Percentiles rank a stretch among this genome's conserved stretches.
These are phyloP conservation scores for Neoitamus cyanurus DNA, from an alignment of 2,888 invertebrate species.

Conservation along the genomic window DNA sequence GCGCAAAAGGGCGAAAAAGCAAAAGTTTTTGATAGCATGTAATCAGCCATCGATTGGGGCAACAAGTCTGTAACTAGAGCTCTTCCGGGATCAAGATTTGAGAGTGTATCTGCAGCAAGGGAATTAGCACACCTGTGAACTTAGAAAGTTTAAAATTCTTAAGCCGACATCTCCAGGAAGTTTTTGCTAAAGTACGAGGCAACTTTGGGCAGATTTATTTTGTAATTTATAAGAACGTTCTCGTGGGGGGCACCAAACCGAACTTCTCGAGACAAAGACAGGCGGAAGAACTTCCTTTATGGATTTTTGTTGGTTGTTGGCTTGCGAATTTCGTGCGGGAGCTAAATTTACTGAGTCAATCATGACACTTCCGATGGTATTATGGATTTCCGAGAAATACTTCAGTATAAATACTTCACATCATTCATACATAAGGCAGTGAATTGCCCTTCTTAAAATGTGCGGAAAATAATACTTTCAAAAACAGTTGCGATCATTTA, in stretches of 20 bases:
- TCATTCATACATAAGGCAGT: not conserved
- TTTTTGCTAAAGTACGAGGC: not conserved
- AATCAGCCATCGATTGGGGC: not conserved
- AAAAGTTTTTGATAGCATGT: not conserved
- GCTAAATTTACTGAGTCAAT: not conserved
- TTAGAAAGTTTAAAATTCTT: not conserved
- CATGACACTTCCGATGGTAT: not conserved
- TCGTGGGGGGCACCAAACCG: not conserved
- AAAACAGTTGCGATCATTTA: not conserved
- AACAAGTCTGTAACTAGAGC: not conserved
- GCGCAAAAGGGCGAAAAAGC: not conserved
- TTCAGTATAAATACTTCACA: not conserved
- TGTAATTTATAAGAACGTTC: not conserved
- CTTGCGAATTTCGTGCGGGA: not conserved
- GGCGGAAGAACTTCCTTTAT: not conserved
- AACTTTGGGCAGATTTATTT: not conserved
- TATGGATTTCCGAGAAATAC: not conserved
- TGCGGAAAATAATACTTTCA: not conserved
- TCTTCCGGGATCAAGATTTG: not conserved
- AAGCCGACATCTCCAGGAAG: not conserved
- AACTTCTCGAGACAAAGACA: not conserved
- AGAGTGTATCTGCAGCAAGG: not conserved
- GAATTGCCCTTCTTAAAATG: not conserved
- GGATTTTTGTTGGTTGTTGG: not conserved
- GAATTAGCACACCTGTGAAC: not conserved